A percentile compares a stretch with the other conserved stretches of the same genome.
These are phyloP conservation scores for Pararge aegeria DNA, from an alignment of 1,140 invertebrate species.

Conservation along the genomic window DNA sequence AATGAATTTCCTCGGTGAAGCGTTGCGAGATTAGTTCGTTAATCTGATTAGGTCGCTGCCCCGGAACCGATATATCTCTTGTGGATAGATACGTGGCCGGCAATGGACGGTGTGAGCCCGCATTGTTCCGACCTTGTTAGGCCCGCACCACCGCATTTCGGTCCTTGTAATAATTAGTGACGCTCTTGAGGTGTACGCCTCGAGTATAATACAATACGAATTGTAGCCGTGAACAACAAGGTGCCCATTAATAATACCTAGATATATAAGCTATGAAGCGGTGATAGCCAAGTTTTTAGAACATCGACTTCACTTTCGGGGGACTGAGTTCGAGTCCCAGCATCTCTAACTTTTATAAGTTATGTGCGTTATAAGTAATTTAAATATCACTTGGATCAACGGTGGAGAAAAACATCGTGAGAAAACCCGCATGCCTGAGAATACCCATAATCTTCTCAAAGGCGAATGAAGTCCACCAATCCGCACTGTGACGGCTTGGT, in stretches of 20 bases:
- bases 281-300: too few relatives aligned
- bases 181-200: conserved; percentile 34
- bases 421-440: too few relatives aligned
- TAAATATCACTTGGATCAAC: too few relatives aligned
- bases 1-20: conserved; percentile 70
- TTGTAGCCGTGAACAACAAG: conserved; percentile 32
- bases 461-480: too few relatives aligned
- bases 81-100: conserved; percentile 37
- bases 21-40: conserved; percentile 64
- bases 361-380: too few relatives aligned
- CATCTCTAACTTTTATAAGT: too few relatives aligned
- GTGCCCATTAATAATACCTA: conserved; percentile 24
- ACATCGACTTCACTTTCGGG: too few relatives aligned
- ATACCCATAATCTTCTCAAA: too few relatives aligned
- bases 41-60: conserved; percentile 65
- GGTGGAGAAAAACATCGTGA: too few relatives aligned
- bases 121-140: conserved; percentile 37
- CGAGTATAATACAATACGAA: conserved; percentile 31
- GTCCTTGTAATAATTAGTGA: conserved; percentile 39
- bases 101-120: conserved; percentile 23
- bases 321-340: too few relatives aligned
- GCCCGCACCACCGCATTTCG: conserved; percentile 23
- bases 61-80: conserved; percentile 40
- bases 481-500: too few relatives aligned
- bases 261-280: conserved; percentile 15